A percentile compares a stretch with the other conserved stretches of the same genome.
Evolutionary conservation across 2,113 vertebrate genomes (phyloP).

Genomic region (Probosciger aterrimus): DNA sequence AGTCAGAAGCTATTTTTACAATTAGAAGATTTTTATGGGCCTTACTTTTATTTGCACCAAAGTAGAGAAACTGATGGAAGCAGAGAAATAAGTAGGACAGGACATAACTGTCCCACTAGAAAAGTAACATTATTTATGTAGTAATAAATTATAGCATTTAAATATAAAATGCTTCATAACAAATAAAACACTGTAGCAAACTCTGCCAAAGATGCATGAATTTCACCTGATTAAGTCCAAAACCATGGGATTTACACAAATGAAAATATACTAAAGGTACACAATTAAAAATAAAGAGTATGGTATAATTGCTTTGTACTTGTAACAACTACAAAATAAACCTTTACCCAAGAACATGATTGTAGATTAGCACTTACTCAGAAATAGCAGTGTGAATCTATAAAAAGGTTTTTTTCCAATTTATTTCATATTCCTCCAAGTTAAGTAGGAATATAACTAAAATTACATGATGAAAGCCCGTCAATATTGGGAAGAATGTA

Average conservation of each 20-base stretch:
- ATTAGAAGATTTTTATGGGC: neutral
- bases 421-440: neutral
- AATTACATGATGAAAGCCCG: neutral
- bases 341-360: neutral
- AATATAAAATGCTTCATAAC: neutral
- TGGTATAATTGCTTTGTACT: neutral
- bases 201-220: neutral
- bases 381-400: neutral
- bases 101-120: neutral
- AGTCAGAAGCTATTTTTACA: neutral
- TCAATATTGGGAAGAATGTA: neutral
- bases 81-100: neutral
- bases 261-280: neutral
- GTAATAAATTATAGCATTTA: neutral
- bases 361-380: neutral
- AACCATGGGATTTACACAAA: neutral
- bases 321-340: neutral
- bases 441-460: neutral
- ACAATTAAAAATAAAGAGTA: neutral
- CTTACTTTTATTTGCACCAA: neutral
- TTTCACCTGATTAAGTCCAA: neutral
- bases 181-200: neutral
- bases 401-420: accelerated
- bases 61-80: neutral
- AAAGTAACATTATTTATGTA: neutral